phyloP scores from a whole-genome alignment of 2,113 vertebrate species.

The Acanthochromis polyacanthus region DNA sequence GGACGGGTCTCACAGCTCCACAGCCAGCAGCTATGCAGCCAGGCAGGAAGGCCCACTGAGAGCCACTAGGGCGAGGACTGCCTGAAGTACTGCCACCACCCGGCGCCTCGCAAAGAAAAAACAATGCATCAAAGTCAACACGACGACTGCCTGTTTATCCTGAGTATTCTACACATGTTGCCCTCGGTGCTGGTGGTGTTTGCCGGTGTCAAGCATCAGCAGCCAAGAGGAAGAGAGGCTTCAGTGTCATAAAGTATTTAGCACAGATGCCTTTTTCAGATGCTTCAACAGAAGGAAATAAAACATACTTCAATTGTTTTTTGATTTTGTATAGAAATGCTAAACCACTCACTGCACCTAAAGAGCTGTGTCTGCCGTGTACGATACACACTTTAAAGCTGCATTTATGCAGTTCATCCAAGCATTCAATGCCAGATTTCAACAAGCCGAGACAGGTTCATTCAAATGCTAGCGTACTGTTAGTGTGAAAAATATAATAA shows the following conservation, averaged over 20 bases:
- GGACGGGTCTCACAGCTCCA: slow-evolving; percentile 12
- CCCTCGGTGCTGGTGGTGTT: neutral
- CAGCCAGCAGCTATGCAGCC: slow-evolving; percentile 28
- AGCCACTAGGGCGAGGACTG: neutral
- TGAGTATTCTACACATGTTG: slow-evolving; percentile 1
- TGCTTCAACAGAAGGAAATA: no score
- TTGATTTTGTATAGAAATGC: no score
- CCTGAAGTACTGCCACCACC: neutral
- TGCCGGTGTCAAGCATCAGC: neutral
- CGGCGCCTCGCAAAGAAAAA: neutral
- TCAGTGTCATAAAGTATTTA: neutral
- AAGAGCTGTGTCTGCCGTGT: no score
- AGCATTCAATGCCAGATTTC: no score
- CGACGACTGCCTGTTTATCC: neutral
- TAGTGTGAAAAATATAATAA: no score
- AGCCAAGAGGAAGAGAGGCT: neutral
- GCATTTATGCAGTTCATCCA: no score
- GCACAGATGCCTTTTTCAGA: neutral
- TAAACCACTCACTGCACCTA: no score
- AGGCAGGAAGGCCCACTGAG: neutral
- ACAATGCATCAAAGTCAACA: slow-evolving; percentile 15
- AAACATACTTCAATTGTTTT: no score
- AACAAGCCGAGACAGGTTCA: no score
- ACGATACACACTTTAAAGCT: no score
- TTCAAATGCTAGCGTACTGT: no score